These are phyloP conservation scores for Tetramorium parvispinum DNA, from an alignment of 1,140 invertebrate genomes.

Conservation along the genomic window DNA sequence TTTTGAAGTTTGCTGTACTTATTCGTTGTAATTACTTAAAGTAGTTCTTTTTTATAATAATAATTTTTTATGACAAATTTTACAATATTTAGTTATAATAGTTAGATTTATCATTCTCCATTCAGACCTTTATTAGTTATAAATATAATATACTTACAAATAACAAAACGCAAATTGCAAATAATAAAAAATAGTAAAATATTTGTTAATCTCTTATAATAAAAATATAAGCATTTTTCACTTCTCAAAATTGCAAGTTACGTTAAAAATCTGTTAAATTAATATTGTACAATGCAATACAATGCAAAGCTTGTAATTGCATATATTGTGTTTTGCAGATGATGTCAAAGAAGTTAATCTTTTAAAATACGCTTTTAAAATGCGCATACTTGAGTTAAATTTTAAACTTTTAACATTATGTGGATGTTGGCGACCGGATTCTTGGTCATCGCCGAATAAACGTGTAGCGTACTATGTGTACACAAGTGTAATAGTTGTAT, in stretches of 20 bases:
- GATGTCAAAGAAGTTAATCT: neutral
- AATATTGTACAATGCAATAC: neutral
- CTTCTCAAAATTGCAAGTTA: neutral
- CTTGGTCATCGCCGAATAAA: neutral
- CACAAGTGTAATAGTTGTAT: constrained; percentile 26
- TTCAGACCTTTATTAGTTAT: neutral
- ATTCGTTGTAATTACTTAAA: neutral
- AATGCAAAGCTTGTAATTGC: neutral
- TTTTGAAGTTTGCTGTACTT: neutral
- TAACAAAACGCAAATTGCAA: neutral
- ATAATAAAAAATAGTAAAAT: neutral
- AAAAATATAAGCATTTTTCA: neutral
- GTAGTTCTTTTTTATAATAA: neutral
- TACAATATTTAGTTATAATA: neutral
- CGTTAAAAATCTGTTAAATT: neutral
- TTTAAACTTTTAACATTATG: constrained; percentile 55
- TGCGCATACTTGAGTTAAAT: constrained; percentile 28
- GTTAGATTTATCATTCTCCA: neutral
- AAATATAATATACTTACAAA: neutral
- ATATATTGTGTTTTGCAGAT: neutral
- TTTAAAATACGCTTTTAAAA: neutral
- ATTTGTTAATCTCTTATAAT: neutral
- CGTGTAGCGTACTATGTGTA: constrained; percentile 10
- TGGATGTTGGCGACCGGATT: constrained; percentile 60
- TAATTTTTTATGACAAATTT: neutral